phyloP scores from a whole-genome alignment of 2,797 vertebrate species.

The Podargus strigoides region DNA sequence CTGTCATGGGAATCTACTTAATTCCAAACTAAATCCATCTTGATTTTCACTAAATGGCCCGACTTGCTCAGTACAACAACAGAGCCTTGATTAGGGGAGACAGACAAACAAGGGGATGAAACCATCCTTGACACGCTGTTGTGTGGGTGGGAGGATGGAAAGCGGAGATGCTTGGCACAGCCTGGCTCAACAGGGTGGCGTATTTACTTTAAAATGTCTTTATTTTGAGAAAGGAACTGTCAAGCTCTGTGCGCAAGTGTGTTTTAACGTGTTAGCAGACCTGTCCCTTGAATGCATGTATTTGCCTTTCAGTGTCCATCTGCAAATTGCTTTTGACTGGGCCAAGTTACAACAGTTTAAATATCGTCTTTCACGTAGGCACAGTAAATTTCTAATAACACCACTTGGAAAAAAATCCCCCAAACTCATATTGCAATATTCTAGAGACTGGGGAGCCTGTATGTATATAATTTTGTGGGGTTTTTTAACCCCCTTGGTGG shows the following conservation, averaged over 20 bases:
- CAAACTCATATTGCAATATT: neutral
- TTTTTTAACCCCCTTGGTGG: neutral
- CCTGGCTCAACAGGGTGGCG: neutral
- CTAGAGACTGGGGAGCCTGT: neutral
- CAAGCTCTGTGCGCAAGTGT: neutral
- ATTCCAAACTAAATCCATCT: slow-evolving; percentile 21
- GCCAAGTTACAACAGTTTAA: neutral
- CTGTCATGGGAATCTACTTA: slow-evolving; percentile 14
- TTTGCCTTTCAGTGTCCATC: slow-evolving; percentile 11
- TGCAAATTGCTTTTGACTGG: slow-evolving; percentile 27
- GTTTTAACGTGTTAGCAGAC: neutral
- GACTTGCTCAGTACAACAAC: neutral
- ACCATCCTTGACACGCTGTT: neutral
- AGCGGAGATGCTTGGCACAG: neutral
- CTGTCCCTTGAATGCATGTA: neutral
- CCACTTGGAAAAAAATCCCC: neutral
- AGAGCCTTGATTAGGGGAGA: neutral
- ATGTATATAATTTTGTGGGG: neutral
- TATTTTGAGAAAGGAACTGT: neutral
- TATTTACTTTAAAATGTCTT: neutral
- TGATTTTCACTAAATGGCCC: slow-evolving; percentile 22
- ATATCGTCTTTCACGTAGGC: neutral
- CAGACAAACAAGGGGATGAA: neutral
- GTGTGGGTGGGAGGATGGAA: neutral
- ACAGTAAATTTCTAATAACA: neutral